These are phyloP conservation scores for Antheraea yamamai DNA, from an alignment of 2,888 invertebrate species.

Conservation along the genomic window DNA sequence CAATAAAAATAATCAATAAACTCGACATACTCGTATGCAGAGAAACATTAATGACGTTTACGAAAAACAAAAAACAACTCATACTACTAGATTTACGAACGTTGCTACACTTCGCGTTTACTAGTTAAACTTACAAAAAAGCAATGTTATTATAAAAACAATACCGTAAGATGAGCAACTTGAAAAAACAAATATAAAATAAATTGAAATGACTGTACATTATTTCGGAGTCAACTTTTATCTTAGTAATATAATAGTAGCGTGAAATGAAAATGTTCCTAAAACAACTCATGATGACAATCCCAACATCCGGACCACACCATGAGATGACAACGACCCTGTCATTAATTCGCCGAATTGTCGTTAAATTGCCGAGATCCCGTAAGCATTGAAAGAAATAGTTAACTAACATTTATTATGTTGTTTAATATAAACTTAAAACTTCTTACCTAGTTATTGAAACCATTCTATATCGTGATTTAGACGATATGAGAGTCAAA, in stretches of 20 bases:
- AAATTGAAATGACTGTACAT: conserved; percentile 27
- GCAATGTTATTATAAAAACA: not conserved
- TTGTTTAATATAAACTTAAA: conserved; percentile 1
- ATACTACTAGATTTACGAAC: not conserved
- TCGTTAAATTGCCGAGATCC: conserved; percentile 44
- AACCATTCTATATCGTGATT: not conserved
- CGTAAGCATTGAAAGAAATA: not conserved
- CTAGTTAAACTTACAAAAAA: not conserved
- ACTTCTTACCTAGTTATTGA: not conserved
- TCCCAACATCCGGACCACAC: conserved; percentile 76
- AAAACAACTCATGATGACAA: conserved; percentile 63
- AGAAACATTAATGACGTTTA: no score
- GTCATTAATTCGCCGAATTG: conserved; percentile 58
- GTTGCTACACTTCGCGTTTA: not conserved
- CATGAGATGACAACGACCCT: conserved; percentile 45
- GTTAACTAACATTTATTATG: not conserved
- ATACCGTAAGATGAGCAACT: not conserved
- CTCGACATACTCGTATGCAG: no score
- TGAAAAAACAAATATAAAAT: not conserved
- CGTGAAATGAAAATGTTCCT: conserved; percentile 57
- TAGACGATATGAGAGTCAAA: conserved; percentile 11
- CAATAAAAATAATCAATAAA: no score
- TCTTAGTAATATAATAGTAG: conserved; percentile 37
- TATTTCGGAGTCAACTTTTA: conserved; percentile 42
- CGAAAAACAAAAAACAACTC: not conserved